Evolutionary conservation across 2,797 vertebrate genomes (phyloP), one percentile per base, ranked within the genome.

Genomic region (Danio choprae): DNA sequence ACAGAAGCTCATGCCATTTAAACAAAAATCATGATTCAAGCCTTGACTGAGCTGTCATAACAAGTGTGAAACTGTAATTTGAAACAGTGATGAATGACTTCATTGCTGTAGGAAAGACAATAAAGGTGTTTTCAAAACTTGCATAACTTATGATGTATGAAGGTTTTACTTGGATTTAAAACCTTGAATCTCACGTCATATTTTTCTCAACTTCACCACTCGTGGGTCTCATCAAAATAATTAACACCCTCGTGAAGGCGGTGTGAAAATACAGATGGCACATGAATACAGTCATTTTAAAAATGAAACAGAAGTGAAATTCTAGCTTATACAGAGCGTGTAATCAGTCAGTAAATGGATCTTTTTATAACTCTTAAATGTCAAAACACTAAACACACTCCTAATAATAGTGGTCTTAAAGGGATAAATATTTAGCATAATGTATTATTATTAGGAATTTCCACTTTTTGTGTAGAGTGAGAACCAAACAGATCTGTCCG

Each of bases 1-100:
- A 48, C 68, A 80, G 78, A 29, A 59, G 46, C 38, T 74, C 22
- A 70, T 40, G 29, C 13, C 7, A 44, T 29, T 16, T 15, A 7
- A 38, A 65, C 55, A 8, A 77, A 44, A 7, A 36, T 29, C 48
- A 15, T 44, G 38, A 72, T 44, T 15, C n/a, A 10, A 46, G 9
- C 12, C 8, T 8, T 43, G 40, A 29, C 38, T 18, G 36, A 18
- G 68, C 29, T 3, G 51, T 55, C 51, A 71, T 20, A 56, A 71
- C 50, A 9, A 55, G 11, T 12, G 6, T 40, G 67, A 38, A 48
- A 68, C 11, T 29, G 20, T 29, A 29, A 29, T 38, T 20, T 20
- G 7, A 12, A 62, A 60, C 15, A 7, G 11, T 16, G 55, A 70
- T 38, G 20, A 20, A 18, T 8, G 16, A 6, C 74, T 20, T 3